Evolutionary conservation across 2,797 vertebrate genomes (phyloP).

Genomic region (Falco biarmicus): DNA sequence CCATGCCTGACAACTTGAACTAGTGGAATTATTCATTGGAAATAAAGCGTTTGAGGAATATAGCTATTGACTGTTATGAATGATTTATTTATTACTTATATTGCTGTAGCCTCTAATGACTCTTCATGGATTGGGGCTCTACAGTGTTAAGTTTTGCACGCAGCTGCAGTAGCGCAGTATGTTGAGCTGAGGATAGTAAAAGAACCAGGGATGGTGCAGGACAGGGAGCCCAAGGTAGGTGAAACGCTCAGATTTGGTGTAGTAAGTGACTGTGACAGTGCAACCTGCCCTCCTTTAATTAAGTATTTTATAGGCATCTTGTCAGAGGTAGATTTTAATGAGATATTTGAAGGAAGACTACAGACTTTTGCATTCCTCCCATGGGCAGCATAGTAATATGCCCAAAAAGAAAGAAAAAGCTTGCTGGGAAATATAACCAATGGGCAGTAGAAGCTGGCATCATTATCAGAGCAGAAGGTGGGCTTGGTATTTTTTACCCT

Average conservation of each 20-base stretch:
- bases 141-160: neutral
- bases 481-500: neutral
- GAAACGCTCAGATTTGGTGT: neutral
- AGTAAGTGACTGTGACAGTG: neutral
- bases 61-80: neutral
- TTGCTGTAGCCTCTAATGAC: neutral
- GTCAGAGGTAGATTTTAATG: neutral
- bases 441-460: neutral
- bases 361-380: neutral
- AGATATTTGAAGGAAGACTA: neutral
- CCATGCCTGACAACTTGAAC: neutral
- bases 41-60: neutral
- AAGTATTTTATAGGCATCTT: neutral
- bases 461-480: neutral
- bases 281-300: neutral
- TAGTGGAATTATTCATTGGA: slow-evolving; percentile 1
- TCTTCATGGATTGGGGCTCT: neutral
- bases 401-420: neutral
- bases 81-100: neutral
- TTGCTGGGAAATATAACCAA: neutral
- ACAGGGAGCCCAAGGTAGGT: neutral
- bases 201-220: neutral
- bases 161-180: neutral
- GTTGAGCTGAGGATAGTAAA: neutral
- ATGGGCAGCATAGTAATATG: neutral